Base-by-base conservation (phyloP, 53 echinoderm and acorn worm genomes). In the Holothuria leucospilota region DNA sequence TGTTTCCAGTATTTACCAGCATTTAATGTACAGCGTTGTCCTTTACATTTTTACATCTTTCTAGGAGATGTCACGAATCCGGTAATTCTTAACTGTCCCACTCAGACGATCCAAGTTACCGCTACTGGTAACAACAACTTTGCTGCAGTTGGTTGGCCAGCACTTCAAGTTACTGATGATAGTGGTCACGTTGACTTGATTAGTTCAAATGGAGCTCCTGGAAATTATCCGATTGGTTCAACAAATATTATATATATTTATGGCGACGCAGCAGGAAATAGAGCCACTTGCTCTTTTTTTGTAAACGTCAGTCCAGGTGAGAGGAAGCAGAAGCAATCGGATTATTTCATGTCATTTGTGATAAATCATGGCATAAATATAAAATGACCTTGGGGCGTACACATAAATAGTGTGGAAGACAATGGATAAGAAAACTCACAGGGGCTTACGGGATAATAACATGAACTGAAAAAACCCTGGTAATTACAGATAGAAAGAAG, bases 131-230 rank as follows among this genome's bases (percentile, higher is more conserved):
- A 34, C 7, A 38, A 60, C 20, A 60, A 80, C 62, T 80, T 60
- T 61, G 80, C 59, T 34, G 34, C 38, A n/a, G 80, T 80, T 18
- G 18, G 26, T 13, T 80, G 80, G 80, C 80, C 80, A 18, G 60
- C 51, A 0, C 56, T 80, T 24, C 26, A 59, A 38, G 80, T 80
- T 6, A 29, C 80, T 59, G 80, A 80, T 80, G 56, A 80, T 38
- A 80, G 80, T 29, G 80, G 80, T 9, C 80, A 80, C 16, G 61
- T 80, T 8, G 29, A 59, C 18, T 56, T 80, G 18, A 56, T 80
- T 29, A 80, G 80, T 34, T 15, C 80, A 20, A 80, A 80, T 30
- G 80, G 59, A 59, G 61, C 80, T 20, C 80, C 80, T 38, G 80
- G 80, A 30, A 80, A 80, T 59, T 80, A 80, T 13, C 29, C 62